Evolutionary conservation across 2,888 invertebrate genomes (phyloP), one percentile per base, ranked within the genome.

Genomic region (Stenotaenia linearis): DNA sequence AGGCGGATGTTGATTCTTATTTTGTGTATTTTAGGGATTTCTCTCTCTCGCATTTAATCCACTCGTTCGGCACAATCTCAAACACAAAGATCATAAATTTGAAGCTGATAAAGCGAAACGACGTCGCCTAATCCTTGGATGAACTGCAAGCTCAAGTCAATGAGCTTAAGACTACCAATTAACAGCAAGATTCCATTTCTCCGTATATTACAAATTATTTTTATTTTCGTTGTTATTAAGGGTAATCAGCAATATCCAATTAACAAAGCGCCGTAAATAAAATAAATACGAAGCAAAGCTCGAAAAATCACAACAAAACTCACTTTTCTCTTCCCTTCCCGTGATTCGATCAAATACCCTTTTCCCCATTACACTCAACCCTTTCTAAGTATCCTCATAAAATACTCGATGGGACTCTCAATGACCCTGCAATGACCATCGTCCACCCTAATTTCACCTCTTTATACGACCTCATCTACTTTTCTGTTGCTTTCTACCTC

Each of bases 21-120:
- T 69, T 69, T 69, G 69, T 69, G 69, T 69, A 69, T 69, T 69
- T 69, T 69, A 69, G 69, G 69, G 69, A 69, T 69, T 69, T 69
- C 28, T 28, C 69, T 23, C 69, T 69, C 28, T 69, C 69, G 10
- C 69, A 28, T 69, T 69, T 69, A 69, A 69, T 69, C 69, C 69
- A 69, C 69, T 69, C 69, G 69, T 69, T 69, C 69, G 69, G 69
- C n/a, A 69, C 69, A 69, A 69, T 69, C 69, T 69, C 69, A 69
- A 69, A 69, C 69, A 69, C 69, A 69, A 69, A 69, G 69, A 69
- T 69, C 69, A 28, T 69, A 69, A 69, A 69, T 69, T 69, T 69
- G 69, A 69, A 69, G 69, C 69, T 69, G 69, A 69, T 69, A 69
- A 69, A 69, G 69, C 69, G 15, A 28, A 69, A 69, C 69, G 69